These are phyloP conservation scores for Dissostichus mawsoni DNA, from an alignment of 2,113 vertebrate genomes.

Conservation along the genomic window DNA sequence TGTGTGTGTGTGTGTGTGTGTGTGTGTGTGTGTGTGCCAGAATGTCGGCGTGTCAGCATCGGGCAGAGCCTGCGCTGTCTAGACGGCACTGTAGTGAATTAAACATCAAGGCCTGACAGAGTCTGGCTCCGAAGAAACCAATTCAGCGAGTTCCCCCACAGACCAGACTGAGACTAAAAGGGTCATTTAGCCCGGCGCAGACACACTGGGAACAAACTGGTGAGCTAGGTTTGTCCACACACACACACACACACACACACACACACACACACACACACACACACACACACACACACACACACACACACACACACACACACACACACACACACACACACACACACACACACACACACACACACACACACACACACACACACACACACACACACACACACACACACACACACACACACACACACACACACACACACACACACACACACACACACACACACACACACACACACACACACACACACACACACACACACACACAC, in stretches of 20 bases:
- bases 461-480: constrained; percentile 7
- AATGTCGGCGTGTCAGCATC: constrained; percentile 47
- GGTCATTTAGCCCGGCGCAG: constrained; percentile 48
- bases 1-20: neutral
- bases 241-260: too few species aligned
- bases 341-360: too few species aligned
- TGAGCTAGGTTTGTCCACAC: too few species aligned
- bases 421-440: constrained; percentile 7
- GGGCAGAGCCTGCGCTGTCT: constrained; percentile 61
- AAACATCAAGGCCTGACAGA: constrained; percentile 72
- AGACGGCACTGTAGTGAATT: constrained; percentile 69
- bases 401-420: constrained; percentile 3
- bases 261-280: too few species aligned
- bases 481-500: constrained; percentile 10
- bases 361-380: neutral
- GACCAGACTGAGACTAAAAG: constrained; percentile 41
- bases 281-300: too few species aligned
- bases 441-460: neutral
- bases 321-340: too few species aligned
- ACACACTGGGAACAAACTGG: constrained; percentile 57
- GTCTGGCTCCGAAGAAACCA: constrained; percentile 61
- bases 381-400: constrained; percentile 4
- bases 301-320: too few species aligned
- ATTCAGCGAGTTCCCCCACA: constrained; percentile 59
- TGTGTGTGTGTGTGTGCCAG: constrained; percentile 37